Evolutionary conservation across 2,113 vertebrate genomes (phyloP), one percentile per base, ranked within the genome.

Genomic region (Dolichallabes microphthalmus): DNA sequence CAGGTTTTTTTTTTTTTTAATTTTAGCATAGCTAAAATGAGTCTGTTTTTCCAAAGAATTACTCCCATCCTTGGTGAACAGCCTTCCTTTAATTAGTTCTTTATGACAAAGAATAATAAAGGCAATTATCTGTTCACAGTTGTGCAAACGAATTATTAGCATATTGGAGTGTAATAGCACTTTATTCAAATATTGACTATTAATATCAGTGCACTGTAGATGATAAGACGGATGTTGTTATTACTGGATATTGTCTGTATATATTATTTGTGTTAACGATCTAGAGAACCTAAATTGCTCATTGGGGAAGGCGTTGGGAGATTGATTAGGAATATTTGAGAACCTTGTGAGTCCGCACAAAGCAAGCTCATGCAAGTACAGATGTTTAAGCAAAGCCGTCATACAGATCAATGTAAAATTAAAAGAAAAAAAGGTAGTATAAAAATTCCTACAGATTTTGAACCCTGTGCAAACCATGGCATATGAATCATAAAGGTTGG

Each of bases 71-170:
- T 75, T n/a, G 13, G 19, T 50, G 45, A 53, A 50, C 73, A 52
- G 4, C 25, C 9, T 73, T 52, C 27, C 12, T 32, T n/a, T 57
- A 57, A 27, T 50, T 74, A 74, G 50, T 76, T 53, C 14, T 55
- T 76, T 53, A 77, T 77, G 52, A 57, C 53, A 77, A 77, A 77
- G 17, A 57, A 57, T 77, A 57, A 57, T 30, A 19, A 22, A 75
- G 25, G 45, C 12, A 52, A 52, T 74, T 71, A 39, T 45, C 8
- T 22, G 15, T 11, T 39, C 35, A 71, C 4, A 22, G 17, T 39
- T 39, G 32, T 45, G 8, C 35, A 22, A 71, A 68, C 6, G 14
- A 68, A 68, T 27, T 14, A 30, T 32, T 19, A 39, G 32, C 32
- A 20, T 20, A 9, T 69, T 35, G 32, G 17, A 69, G 17, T 69